These are phyloP conservation scores for Mystacornis crossleyi DNA, from an alignment of 2,113 vertebrate species.

Conservation along the genomic window DNA sequence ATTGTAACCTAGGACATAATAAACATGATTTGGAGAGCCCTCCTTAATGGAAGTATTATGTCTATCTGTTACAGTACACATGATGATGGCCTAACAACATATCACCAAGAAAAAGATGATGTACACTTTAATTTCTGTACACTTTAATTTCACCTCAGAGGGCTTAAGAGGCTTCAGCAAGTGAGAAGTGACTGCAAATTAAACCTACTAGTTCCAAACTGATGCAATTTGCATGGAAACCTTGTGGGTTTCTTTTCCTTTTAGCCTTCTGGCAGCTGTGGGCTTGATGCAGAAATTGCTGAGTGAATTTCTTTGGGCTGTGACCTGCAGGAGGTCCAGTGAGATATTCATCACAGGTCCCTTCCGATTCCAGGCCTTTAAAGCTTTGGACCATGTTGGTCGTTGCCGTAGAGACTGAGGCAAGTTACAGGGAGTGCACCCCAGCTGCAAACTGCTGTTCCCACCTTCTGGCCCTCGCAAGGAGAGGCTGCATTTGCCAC, in stretches of 20 bases:
- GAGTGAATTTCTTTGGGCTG: not conserved
- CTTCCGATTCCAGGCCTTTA: not conserved
- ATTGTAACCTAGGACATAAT: too few species aligned
- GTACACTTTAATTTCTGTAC: too few species aligned
- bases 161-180: not conserved
- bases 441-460: not conserved
- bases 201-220: not conserved
- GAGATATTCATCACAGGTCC: not conserved
- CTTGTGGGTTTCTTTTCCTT: not conserved
- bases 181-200: not conserved
- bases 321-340: not conserved
- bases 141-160: not conserved
- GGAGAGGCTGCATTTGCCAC: not conserved
- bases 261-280: not conserved
- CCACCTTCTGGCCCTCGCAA: not conserved
- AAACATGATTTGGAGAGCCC: not conserved
- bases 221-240: not conserved
- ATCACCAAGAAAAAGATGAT: not conserved
- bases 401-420: fast-evolving
- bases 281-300: not conserved
- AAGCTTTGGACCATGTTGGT: not conserved
- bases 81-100: not conserved
- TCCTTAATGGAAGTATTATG: not conserved
- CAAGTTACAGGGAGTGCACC: not conserved
- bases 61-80: not conserved